A percentile compares a stretch with the other conserved stretches of the same genome.
These are phyloP conservation scores for Chrysemys picta DNA, from an alignment of 2,113 vertebrate genomes.

Conservation along the genomic window DNA sequence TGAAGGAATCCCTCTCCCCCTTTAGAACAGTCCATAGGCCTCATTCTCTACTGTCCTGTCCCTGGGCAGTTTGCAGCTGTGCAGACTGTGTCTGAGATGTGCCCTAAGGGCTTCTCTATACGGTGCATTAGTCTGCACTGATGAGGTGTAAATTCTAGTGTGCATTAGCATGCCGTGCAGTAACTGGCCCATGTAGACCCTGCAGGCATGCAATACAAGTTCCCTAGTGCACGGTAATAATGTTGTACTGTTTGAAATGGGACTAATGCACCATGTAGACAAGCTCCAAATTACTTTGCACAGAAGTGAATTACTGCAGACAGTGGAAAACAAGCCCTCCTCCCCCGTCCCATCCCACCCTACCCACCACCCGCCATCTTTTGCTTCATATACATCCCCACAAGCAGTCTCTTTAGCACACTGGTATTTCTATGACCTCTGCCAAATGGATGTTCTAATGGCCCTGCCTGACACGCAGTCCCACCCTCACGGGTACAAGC, in stretches of 20 bases:
- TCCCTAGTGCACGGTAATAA: not conserved
- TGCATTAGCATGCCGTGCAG: not conserved
- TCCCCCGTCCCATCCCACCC: not conserved
- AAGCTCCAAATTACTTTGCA: too few relatives aligned
- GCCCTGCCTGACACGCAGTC: not conserved
- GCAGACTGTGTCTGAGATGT: not conserved
- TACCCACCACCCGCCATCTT: not conserved
- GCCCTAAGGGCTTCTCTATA: not conserved
- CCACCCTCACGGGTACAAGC: not conserved
- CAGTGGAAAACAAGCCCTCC: not conserved
- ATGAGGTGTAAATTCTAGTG: not conserved
- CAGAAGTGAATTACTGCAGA: accelerated
- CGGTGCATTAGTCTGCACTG: not conserved
- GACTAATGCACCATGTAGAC: too few relatives aligned
- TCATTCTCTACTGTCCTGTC: not conserved
- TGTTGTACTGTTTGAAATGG: not conserved
- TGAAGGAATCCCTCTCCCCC: not conserved
- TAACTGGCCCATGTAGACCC: not conserved
- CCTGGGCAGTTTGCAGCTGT: not conserved
- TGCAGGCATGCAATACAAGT: not conserved
- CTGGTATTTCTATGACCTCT: not conserved
- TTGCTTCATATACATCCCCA: accelerated
- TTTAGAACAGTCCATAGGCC: not conserved
- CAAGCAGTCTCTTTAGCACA: not conserved
- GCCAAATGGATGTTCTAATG: not conserved